A percentile compares a stretch with the other conserved stretches of the same genome.
phyloP scores from a whole-genome alignment of 2,888 invertebrate species.

The Argyra leucocephala region DNA sequence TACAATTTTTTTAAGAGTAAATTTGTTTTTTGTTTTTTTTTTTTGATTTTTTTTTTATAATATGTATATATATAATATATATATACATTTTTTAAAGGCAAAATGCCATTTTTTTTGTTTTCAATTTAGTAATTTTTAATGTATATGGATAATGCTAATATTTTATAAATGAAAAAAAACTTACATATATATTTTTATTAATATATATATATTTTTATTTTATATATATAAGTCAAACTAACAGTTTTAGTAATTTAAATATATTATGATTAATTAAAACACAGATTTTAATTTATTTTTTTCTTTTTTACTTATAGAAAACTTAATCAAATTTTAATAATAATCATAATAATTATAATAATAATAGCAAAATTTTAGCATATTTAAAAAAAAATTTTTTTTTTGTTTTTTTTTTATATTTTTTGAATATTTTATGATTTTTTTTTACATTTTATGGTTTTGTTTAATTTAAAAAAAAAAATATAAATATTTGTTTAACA shows the following conservation, averaged over 20 bases:
- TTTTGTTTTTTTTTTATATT: slow-evolving; percentile 15
- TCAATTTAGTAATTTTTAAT: neutral
- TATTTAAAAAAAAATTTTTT: no score
- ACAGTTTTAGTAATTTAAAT: neutral
- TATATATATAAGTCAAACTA: neutral
- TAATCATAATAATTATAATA: no score
- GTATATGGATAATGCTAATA: slow-evolving; percentile 1
- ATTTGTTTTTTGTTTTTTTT: slow-evolving; percentile 4
- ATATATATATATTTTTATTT: neutral
- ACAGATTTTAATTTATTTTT: slow-evolving; percentile 1
- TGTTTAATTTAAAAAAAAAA: slow-evolving; percentile 16
- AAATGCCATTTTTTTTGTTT: neutral
- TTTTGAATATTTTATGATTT: slow-evolving; percentile 15
- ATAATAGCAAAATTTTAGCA: slow-evolving; percentile 12
- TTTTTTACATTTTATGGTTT: slow-evolving; percentile 16
- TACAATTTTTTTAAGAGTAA: slow-evolving; percentile 4
- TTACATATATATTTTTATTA: no score
- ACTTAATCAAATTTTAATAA: neutral
- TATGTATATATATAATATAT: no score
- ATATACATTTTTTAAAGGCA: neutral
- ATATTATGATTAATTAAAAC: neutral
- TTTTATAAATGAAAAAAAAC: neutral
- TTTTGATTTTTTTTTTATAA: slow-evolving; percentile 8
- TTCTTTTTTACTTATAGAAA: neutral
- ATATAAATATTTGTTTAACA: slow-evolving; percentile 13